Evolutionary conservation across 2,888 invertebrate genomes (phyloP), one percentile per base, ranked within the genome.

Genomic region (Brachypalpus laphriformis): DNA sequence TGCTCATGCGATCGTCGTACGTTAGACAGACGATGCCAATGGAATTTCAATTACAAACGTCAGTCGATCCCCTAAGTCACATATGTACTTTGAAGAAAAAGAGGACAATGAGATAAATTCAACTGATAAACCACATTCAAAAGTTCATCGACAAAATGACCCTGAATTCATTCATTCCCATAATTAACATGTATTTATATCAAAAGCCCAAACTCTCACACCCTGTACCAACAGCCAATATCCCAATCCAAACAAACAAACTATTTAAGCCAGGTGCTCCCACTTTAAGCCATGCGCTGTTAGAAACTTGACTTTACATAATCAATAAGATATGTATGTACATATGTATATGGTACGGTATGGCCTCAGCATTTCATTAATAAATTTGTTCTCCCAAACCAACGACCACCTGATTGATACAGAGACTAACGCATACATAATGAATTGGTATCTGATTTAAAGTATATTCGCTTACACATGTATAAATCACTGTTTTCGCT

Each of bases 301-400:
- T 49, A 45, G 66, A 61, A 61, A 71, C 49, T 34, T 18, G 22
- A 7, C 68, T 83, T 83, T 83, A 83, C 68, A 78, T 78, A 83
- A 83, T 45, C 80, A 65, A 74, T 75, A 31, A 45, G 20, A 54
- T 54, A 54, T 31, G 18, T 57, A 18, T 14, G 22, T 65, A 31
- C 11, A 6, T 16, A 40, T 54, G 49, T 59, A 56, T 4, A 25
- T 3, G 11, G 2, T 1, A 40, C 14, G 11, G 22, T 78, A 74
- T 83, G 80, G 80, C 70, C 56, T 83, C 70, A 70, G 80, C 40
- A 75, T 74, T 80, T 83, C 72, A 83, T 80, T 74, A 80, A 68
- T 83, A 82, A 72, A 57, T 63, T 71, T 77, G 51, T 31, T 49
- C 45, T 66, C 37, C 40, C 66, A 8, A 51, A 47, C 54, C n/a